These are phyloP conservation scores for Chionis minor DNA, from an alignment of 2,113 vertebrate genomes.

Conservation along the genomic window DNA sequence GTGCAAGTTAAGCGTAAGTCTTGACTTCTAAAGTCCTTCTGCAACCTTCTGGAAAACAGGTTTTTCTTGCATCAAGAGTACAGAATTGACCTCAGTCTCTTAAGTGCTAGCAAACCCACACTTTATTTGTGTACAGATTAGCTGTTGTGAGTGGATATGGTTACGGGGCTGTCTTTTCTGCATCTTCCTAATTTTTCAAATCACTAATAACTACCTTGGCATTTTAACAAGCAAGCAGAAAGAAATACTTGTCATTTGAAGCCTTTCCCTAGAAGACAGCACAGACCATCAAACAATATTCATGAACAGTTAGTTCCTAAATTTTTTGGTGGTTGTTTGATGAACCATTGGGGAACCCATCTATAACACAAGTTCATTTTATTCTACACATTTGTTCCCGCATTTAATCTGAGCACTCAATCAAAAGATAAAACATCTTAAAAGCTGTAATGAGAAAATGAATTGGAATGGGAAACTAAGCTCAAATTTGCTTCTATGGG, in stretches of 20 bases:
- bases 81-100: neutral
- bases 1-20: neutral
- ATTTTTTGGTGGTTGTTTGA: neutral
- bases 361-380: neutral
- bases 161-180: neutral
- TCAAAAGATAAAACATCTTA: neutral
- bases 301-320: neutral
- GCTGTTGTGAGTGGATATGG: neutral
- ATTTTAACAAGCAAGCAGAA: neutral
- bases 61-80: neutral
- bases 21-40: neutral
- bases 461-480: conserved; percentile 1
- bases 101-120: neutral
- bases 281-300: neutral
- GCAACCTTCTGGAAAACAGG: neutral
- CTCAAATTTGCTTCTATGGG: neutral
- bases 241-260: neutral
- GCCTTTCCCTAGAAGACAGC: neutral
- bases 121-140: neutral
- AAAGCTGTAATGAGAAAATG: neutral
- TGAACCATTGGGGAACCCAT: neutral
- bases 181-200: neutral
- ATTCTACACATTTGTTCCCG: neutral
- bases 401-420: neutral
- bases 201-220: neutral